Evolutionary conservation across 2,888 invertebrate species (phyloP).

Genomic region (Drosophila multiciliata): DNA sequence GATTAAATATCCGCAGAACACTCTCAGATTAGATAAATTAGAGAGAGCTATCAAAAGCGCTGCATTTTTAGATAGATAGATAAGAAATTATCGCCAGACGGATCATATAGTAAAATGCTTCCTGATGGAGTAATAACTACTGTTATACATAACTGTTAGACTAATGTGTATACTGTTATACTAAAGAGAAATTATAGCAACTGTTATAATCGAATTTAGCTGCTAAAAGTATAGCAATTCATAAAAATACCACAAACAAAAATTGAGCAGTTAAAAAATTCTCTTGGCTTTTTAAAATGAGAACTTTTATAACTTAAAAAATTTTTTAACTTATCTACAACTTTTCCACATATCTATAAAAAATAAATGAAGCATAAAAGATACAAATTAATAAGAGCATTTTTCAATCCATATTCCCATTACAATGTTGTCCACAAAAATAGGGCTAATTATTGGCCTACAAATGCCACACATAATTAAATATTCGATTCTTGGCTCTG

Average conservation of each 20-base stretch:
- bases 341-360: neutral
- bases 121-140: neutral
- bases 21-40: conserved; percentile 62
- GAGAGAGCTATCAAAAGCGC: conserved; percentile 26
- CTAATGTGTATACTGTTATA: conserved; percentile 13
- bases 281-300: neutral
- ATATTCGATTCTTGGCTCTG: conserved; percentile 19
- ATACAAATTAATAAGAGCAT: neutral
- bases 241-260: neutral
- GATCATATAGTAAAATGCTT: neutral
- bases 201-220: neutral
- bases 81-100: neutral
- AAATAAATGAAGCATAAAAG: neutral
- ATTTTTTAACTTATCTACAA: neutral
- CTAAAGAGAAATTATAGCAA: neutral
- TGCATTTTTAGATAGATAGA: conserved; percentile 19
- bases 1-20: conserved; percentile 24
- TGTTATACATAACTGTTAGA: neutral
- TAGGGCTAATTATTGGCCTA: neutral
- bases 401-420: neutral
- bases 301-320: neutral
- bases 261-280: too few species aligned
- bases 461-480: conserved; percentile 29
- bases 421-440: conserved; percentile 3
- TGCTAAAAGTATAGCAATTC: neutral